Conservation (phyloP, 2,888 invertebrate species). For the Autographa gamma region DNA sequence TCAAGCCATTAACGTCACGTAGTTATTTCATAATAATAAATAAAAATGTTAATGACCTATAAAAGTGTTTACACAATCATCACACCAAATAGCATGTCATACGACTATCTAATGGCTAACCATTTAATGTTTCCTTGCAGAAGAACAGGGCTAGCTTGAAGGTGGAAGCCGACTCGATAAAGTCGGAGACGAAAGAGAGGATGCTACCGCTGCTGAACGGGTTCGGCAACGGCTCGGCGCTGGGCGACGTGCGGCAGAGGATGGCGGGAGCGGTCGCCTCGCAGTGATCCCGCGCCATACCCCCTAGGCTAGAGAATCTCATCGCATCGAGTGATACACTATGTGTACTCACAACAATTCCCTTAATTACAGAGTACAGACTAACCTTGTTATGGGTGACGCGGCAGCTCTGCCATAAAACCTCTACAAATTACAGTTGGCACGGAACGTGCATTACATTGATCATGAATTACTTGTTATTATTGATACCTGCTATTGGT, state of each 20-base stretch:
- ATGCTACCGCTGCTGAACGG: conserved; percentile 81
- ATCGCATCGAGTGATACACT: conserved; percentile 49
- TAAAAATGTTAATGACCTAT: conserved; percentile 29
- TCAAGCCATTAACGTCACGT: conserved; percentile 9
- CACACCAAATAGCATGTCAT: conserved; percentile 19
- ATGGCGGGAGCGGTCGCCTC: conserved; percentile 85
- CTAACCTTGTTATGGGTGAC: conserved; percentile 50
- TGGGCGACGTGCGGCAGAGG: conserved; percentile 82
- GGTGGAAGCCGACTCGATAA: conserved; percentile 67
- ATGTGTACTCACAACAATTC: conserved; percentile 49
- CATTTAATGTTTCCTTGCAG: conserved; percentile 55
- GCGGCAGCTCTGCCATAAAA: conserved; percentile 39
- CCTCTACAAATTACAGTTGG: conserved; percentile 46
- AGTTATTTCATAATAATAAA: conserved; percentile 40
- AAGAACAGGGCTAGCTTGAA: conserved; percentile 70
- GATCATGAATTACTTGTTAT: conserved; percentile 41
- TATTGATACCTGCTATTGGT: conserved; percentile 35
- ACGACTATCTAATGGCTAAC: conserved; percentile 20
- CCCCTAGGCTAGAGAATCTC: conserved; percentile 52
- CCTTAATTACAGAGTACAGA: conserved; percentile 47
- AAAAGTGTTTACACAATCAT: conserved; percentile 37
- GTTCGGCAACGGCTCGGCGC: conserved; percentile 80
- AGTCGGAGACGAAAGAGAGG: conserved; percentile 77
- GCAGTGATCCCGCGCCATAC: conserved; percentile 68
- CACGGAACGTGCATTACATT: conserved; percentile 51